Evolutionary conservation across 2,113 vertebrate species (phyloP).

Genomic region (Sarotherodon lohbergeri): DNA sequence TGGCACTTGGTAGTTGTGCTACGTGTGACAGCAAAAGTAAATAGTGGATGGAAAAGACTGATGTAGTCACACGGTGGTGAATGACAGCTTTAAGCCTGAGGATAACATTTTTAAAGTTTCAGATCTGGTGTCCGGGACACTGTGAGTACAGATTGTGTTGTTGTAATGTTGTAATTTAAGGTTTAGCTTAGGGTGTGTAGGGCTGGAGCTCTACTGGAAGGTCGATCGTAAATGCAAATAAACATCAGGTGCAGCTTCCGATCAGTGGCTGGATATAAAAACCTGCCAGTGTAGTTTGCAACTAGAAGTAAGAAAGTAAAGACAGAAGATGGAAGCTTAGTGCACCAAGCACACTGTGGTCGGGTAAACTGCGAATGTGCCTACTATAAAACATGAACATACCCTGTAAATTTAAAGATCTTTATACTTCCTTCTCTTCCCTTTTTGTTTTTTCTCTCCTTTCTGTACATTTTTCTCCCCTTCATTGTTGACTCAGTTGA

Average conservation of each 20-base stretch:
- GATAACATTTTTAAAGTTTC: neutral
- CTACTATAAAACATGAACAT: neutral
- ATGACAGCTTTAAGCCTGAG: neutral
- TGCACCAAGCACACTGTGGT: neutral
- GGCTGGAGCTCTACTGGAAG: neutral
- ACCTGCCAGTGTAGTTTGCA: neutral
- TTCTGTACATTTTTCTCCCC: neutral
- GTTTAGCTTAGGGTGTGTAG: neutral
- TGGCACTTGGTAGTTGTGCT: neutral
- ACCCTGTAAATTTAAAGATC: neutral
- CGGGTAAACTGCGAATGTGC: neutral
- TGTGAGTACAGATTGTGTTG: neutral
- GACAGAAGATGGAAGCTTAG: neutral
- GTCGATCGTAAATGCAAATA: neutral
- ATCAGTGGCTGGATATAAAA: neutral
- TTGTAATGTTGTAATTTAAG: neutral
- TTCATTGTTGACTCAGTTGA: neutral
- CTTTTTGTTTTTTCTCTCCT: neutral
- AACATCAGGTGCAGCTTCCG: neutral
- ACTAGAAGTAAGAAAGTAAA: neutral
- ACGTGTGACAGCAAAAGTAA: neutral
- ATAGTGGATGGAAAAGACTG: neutral
- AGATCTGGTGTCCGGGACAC: neutral
- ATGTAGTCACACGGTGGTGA: neutral
- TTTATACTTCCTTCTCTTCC: neutral